Conservation (phyloP, 2,888 invertebrate species). For the Pecten maximus region DNA sequence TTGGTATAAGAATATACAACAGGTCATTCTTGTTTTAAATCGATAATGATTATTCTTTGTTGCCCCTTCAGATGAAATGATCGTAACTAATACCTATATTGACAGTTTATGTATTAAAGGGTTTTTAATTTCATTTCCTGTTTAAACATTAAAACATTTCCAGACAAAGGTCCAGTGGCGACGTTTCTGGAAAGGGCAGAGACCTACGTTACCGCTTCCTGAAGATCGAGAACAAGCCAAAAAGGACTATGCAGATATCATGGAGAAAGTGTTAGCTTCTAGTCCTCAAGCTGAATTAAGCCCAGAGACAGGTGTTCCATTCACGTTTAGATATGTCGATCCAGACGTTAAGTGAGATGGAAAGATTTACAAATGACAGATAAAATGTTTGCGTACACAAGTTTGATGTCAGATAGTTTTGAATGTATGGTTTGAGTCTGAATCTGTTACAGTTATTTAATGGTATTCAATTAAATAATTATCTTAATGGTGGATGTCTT, state of each 20-base stretch:
- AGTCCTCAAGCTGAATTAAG: not conserved
- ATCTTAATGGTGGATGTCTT: too few relatives aligned
- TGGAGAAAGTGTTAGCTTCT: not conserved
- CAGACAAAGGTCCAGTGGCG: constrained; percentile 81
- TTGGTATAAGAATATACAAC: too few relatives aligned
- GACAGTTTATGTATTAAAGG: too few relatives aligned
- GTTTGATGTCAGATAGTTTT: too few relatives aligned
- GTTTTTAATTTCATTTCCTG: too few relatives aligned
- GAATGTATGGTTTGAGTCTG: too few relatives aligned
- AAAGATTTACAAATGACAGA: not conserved
- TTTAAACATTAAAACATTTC: constrained; percentile 38
- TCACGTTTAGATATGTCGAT: not conserved
- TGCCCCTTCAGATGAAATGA: too few relatives aligned
- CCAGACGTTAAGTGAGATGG: not conserved
- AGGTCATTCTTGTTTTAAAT: too few relatives aligned
- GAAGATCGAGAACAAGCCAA: constrained; percentile 87
- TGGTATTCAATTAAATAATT: too few relatives aligned
- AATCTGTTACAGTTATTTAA: too few relatives aligned
- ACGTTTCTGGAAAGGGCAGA: constrained; percentile 86
- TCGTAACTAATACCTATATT: too few relatives aligned
- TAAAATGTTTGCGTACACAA: not conserved
- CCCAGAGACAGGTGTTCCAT: not conserved
- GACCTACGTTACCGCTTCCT: constrained; percentile 87
- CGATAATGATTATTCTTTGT: too few relatives aligned
- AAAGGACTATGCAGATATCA: constrained; percentile 60